Evolutionary conservation across 2,888 invertebrate species (phyloP).

Genomic region (Eupithecia pulchellata): DNA sequence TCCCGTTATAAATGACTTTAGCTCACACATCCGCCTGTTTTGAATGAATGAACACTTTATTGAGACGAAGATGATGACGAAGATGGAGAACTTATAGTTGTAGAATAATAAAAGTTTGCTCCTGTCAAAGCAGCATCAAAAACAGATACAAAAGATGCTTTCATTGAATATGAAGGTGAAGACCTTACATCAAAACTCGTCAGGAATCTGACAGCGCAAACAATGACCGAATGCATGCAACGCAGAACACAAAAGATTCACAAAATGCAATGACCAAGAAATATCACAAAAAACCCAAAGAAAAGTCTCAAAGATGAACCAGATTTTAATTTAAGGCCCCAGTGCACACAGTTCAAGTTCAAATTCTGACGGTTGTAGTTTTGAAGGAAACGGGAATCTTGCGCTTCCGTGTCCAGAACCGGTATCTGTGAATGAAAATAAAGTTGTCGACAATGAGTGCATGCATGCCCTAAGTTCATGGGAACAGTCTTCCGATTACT

Average conservation of each 20-base stretch:
- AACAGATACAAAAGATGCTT: constrained; percentile 18
- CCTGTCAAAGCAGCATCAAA: constrained; percentile 16
- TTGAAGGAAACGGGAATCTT: constrained; percentile 71
- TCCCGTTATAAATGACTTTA: too few species aligned
- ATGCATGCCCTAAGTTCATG: constrained; percentile 28
- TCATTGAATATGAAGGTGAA: constrained; percentile 14
- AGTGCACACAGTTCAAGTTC: constrained; percentile 27
- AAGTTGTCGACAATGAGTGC: constrained; percentile 36
- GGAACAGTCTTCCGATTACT: constrained; percentile 21
- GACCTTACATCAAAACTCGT: constrained; percentile 28
- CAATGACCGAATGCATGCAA: constrained; percentile 13
- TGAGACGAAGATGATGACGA: too few species aligned
- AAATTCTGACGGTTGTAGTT: constrained; percentile 20
- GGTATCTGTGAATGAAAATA: constrained; percentile 54
- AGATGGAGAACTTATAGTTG: background rate
- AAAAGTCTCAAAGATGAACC: constrained; percentile 8
- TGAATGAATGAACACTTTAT: too few species aligned
- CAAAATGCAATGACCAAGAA: constrained; percentile 11
- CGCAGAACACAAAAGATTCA: background rate
- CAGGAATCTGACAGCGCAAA: constrained; percentile 20
- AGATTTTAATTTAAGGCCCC: constrained; percentile 9
- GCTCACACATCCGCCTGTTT: too few species aligned
- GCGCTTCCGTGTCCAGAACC: constrained; percentile 73
- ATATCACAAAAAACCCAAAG: background rate
- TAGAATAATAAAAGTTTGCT: constrained; percentile 9